Evolutionary conservation across 2,797 vertebrate species (phyloP), one percentile per base, ranked within the genome.

Genomic region (Discoglossus pictus): DNA sequence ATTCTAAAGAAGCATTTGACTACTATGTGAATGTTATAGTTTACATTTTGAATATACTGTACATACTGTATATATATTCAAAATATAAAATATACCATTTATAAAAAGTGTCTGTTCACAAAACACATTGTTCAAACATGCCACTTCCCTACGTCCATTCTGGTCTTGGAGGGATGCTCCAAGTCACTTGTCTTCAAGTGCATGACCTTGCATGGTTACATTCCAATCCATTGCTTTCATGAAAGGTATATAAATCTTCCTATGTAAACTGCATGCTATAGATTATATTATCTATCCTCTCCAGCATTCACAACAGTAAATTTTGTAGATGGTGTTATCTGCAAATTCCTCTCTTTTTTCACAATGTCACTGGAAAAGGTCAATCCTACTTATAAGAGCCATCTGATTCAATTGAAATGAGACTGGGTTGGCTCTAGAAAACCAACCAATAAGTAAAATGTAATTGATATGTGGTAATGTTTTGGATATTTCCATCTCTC

Each of bases 131-230:
- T 39, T 7, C 12, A 3, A 39, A 39, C 46, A 25, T 34, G 27
- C 27, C 48, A 53, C 40, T 38, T 36, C 40, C 36, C 23, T 36
- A 35, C 25, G 21, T 54, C 13, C 35, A 48, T 56, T 25, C 47
- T 38, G 44, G 21, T 61, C 53, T 43, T 55, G 10, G 35, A 35
- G 46, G 55, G 63, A 52, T 50, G 59, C 67, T 63, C 34, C 67
- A 56, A 62, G 67, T 70, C 67, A 70, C 67, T 62, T 70, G 51
- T 55, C 51, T 62, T 55, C 38, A 62, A 62, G 59, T 62, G 67
- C 67, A 62, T 70, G 59, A 70, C 67, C 60, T 63, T 70, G 61
- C 59, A 70, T 62, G 46, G 67, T 63, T 70, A 70, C 67, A 63
- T 70, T 70, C 60, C 67, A 62, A 47, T 17, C 51, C 43, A 48